Conservation (phyloP, 2,888 invertebrate species). For the Phyto melanocephala region DNA sequence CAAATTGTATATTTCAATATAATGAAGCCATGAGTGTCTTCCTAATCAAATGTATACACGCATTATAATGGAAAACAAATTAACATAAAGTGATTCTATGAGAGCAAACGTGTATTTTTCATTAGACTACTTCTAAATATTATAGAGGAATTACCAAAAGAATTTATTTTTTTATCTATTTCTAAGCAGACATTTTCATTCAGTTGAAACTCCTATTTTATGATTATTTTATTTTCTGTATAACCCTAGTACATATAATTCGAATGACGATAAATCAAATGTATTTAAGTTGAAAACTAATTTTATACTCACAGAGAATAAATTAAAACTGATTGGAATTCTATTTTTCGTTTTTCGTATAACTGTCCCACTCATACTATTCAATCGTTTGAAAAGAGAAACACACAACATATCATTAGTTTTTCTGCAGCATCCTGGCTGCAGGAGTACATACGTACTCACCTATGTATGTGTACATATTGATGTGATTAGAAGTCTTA, state of each 20-base stretch:
- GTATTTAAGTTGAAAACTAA: conserved; percentile 51
- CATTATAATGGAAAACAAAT: neutral
- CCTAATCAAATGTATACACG: neutral
- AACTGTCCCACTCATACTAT: neutral
- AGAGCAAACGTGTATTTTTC: neutral
- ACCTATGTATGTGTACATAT: neutral
- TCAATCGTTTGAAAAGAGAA: neutral
- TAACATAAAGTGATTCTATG: neutral
- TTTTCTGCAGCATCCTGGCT: neutral
- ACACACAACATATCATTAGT: neutral
- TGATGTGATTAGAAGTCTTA: neutral
- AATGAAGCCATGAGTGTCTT: neutral
- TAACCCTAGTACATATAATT: no score
- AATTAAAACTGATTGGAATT: conserved; percentile 51
- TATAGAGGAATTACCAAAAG: no score
- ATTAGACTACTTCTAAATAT: neutral
- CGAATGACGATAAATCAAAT: conserved; percentile 34
- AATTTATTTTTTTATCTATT: no score
- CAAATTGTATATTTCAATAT: neutral
- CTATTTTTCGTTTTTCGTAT: neutral
- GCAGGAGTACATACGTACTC: neutral
- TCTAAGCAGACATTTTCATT: no score
- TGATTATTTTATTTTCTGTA: no score
- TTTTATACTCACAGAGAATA: conserved; percentile 52
- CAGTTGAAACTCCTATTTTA: no score